A percentile compares a stretch with the other conserved stretches of the same genome.
These are phyloP conservation scores for Myanophis thanlyinensis DNA, from an alignment of 2,113 vertebrate genomes.

Conservation along the genomic window DNA sequence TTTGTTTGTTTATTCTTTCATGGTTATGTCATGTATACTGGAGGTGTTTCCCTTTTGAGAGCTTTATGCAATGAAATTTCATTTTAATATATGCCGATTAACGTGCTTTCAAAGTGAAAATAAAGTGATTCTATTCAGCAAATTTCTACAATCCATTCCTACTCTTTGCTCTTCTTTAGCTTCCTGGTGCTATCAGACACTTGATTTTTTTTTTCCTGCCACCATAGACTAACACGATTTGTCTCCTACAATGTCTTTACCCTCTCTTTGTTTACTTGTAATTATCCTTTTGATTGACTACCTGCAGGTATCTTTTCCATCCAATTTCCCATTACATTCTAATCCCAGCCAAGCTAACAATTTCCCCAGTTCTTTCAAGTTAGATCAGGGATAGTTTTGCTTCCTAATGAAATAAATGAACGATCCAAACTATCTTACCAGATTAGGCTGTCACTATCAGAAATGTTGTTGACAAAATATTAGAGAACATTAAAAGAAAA, in stretches of 20 bases:
- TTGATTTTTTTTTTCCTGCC: background rate
- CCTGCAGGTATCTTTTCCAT: background rate
- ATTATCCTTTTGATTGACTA: background rate
- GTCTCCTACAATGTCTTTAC: background rate
- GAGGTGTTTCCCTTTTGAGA: no score
- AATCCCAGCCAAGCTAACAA: background rate
- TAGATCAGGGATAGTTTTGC: background rate
- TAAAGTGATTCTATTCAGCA: background rate
- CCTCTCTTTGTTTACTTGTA: background rate
- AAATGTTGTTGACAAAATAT: background rate
- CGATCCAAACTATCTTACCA: background rate
- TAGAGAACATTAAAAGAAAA: slow-evolving; percentile 13
- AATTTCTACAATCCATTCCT: background rate
- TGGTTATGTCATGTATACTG: no score
- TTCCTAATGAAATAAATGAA: background rate
- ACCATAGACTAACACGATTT: background rate
- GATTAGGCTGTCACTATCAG: background rate
- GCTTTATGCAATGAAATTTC: no score
- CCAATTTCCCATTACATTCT: background rate
- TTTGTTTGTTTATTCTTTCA: no score
- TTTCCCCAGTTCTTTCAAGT: background rate
- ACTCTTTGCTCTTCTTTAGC: background rate
- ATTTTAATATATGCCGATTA: no score
- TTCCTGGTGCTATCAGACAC: background rate
- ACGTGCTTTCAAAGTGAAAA: no score